Evolutionary conservation across 2,888 invertebrate genomes (phyloP), one percentile per base, ranked within the genome.

Genomic region (Lymantria dispar): DNA sequence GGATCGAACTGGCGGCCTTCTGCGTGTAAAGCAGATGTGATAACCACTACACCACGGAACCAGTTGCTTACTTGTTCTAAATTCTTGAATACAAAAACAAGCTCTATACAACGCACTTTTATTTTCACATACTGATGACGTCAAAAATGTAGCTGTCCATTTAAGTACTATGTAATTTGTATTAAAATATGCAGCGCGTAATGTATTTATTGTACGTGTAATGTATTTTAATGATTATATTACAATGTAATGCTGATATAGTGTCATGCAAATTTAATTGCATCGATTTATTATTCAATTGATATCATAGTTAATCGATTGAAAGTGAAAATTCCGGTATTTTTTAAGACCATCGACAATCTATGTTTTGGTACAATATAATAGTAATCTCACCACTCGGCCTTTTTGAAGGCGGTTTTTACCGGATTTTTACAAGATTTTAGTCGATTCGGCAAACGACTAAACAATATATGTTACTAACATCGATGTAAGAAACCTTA

Each of bases 41-140:
- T 95, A 95, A 95, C 95, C 95, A 94, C 95, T 95, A 95, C 95
- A 95, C 95, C 95, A 95, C 95, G 94, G 94, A 95, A 95, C 86
- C 87, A 43, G 61, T 62, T 78, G 56, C 0, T 0, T 0, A 0
- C 0, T 0, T 0, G 0, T 1, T 31, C 10, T 8, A 56, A 64
- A 67, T 58, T 52, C 15, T 22, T 2, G 22, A 33, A 1, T 33
- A 10, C 33, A 22, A n/a, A n/a, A 30, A 8, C 30, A 7, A 30
- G 30, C 30, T 43, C n/a, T 8, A 12, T 39, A 36, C 50, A 9
- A 37, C 8, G n/a, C 43, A 40, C 62, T 58, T 68, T 64, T 62
- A 22, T 51, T 61, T 63, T 50, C 30, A 37, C 38, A 22, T 12
- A 7, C 38, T 10, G 0, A 3, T 14, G 0, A 48, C 45, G 45